Base-by-base conservation (phyloP, 1,140 invertebrate genomes). In the Trigoniulus corallinus region DNA sequence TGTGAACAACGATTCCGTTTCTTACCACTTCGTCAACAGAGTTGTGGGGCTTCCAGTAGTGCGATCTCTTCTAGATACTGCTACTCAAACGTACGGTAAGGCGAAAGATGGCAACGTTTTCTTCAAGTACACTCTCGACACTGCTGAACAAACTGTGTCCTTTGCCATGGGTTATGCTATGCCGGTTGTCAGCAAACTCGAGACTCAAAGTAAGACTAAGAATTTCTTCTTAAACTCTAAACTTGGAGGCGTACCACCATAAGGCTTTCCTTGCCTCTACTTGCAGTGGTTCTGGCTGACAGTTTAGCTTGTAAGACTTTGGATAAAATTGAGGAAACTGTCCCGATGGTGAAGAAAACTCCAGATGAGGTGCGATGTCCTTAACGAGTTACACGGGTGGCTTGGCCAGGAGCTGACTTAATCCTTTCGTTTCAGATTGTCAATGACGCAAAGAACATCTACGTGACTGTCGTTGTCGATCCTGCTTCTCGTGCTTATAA, bases 231-330 rank as follows among this genome's bases (percentile, higher is more conserved):
- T 15, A 7, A 7, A 7, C 15, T 34, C 15, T 34, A 7, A 15
- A 34, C 29, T 34, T 34, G 7, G 29, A 34, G 29, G 29, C 7
- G 29, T 7, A 34, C 7, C 7, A 34, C 29, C 29, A 34, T 34
- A 15, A 7, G 29, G 15, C 29, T 34, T 15, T 34, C 29, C 15
- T 7, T 7, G 29, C 15, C 29, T 34, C 15, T 34, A 34, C 7
- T 34, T 34, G 7, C 52, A 3, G 40, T 56, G 4, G 45, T 51
- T 21, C 15, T 46, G 25, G 52, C 54, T n/a, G 54, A 56, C 34
- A 46, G 7, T n/a, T n/a, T 54, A n/a, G 54, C 54, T 26, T 54
- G 52, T 48, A 54, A 47, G 24, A 53, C 51, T 23, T 41, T 56
- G n/a, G 43, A 51, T 42, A 51, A 50, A 34, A 37, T 56, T 15